Conservation (phyloP, 1,140 invertebrate genomes). For the Neelides sp. region DNA sequence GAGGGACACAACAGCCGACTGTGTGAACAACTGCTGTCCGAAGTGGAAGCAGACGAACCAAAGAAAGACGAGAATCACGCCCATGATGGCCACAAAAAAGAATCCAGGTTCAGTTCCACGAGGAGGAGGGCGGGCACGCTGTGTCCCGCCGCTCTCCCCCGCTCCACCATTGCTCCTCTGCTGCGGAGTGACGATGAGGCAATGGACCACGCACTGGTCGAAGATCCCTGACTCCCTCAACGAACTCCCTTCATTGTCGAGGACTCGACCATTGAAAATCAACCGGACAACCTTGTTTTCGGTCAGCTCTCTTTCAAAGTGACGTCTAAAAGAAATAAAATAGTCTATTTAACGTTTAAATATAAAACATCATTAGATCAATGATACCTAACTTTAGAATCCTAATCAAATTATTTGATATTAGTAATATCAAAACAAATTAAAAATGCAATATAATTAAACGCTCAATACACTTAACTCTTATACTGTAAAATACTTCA, state of each 20-base stretch:
- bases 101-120: conserved; percentile 25
- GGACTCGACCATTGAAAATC: conserved; percentile 74
- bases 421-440: conserved; percentile 1
- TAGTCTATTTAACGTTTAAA: conserved; percentile 28
- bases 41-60: conserved; percentile 31
- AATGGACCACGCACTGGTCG: conserved; percentile 77
- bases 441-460: conserved; percentile 20
- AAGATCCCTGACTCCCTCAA: conserved; percentile 63
- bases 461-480: not conserved
- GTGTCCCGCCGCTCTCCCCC: not conserved
- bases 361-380: not conserved
- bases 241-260: conserved; percentile 60
- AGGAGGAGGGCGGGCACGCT: not conserved
- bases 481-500: too few relatives aligned
- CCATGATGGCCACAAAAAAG: conserved; percentile 28
- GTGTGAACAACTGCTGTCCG: conserved; percentile 30
- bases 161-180: not conserved
- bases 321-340: conserved; percentile 59
- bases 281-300: conserved; percentile 63
- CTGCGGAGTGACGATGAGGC: conserved; percentile 45
- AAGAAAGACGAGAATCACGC: conserved; percentile 26
- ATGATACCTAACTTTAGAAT: not conserved
- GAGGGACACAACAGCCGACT: conserved; percentile 26
- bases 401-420: not conserved
- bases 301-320: conserved; percentile 64